Evolutionary conservation across 30 jellyfish, hydroid and myxozoan species (phyloP).

Genomic region (Aurelia sp.): DNA sequence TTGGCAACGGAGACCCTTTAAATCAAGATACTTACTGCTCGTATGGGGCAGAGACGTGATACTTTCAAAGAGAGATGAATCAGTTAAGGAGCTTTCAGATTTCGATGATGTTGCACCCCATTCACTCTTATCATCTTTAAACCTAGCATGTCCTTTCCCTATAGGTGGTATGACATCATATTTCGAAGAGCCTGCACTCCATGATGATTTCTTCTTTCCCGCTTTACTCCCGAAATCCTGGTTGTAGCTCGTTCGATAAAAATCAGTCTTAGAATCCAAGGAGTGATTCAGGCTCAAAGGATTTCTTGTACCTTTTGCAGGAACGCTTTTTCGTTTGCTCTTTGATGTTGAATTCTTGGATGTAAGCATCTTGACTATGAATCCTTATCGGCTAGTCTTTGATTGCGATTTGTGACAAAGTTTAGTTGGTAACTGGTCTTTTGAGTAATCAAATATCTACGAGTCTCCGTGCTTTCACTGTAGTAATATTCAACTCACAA

Average conservation of each 20-base stretch:
- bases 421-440: too few species aligned
- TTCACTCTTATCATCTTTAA: background rate
- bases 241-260: constrained; percentile 45
- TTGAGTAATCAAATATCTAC: too few species aligned
- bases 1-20: too few species aligned
- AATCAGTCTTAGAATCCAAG: constrained; percentile 45
- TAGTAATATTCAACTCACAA: too few species aligned
- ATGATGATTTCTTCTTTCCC: background rate
- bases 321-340: constrained; percentile 10
- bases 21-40: too few species aligned
- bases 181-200: constrained; percentile 47
- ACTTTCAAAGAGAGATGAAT: background rate
- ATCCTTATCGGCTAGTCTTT: too few species aligned
- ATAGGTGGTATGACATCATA: constrained; percentile 55
- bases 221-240: constrained; percentile 10
- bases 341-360: background rate
- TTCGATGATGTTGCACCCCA: constrained; percentile 12
- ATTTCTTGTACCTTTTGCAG: background rate
- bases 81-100: constrained; percentile 53
- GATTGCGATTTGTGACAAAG: too few species aligned
- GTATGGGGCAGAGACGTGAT: constrained; percentile 1
- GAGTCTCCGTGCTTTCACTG: too few species aligned
- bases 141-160: background rate
- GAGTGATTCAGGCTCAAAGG: constrained; percentile 22
- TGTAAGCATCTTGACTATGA: too few species aligned